Conservation (phyloP, 2,797 vertebrate species). For the Scarus forsteni region DNA sequence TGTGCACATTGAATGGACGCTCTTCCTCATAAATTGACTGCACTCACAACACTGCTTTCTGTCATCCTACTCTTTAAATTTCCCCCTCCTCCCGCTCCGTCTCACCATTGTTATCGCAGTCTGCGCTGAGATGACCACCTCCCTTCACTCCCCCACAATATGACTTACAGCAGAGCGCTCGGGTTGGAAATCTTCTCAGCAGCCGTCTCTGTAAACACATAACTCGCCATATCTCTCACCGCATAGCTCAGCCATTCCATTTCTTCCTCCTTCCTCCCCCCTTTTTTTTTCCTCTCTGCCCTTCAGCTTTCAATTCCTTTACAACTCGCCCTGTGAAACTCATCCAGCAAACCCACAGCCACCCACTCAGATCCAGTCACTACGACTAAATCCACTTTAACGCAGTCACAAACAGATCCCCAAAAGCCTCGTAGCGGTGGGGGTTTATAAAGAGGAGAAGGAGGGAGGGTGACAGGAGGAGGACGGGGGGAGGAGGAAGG, state of each 20-base stretch:
- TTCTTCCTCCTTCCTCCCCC: conserved; percentile 17
- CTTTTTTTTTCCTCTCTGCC: conserved; percentile 28
- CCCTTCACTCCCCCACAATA: conserved; percentile 39
- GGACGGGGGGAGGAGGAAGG: not conserved
- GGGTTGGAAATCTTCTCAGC: conserved; percentile 64
- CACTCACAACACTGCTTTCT: conserved; percentile 40
- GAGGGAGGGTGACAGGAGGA: conserved; percentile 10
- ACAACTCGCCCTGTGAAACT: conserved; percentile 54
- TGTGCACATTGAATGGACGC: conserved; percentile 46
- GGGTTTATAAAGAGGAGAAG: not conserved
- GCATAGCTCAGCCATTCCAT: conserved; percentile 18
- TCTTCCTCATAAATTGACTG: conserved; percentile 42
- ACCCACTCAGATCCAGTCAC: conserved; percentile 59
- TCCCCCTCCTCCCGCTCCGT: conserved; percentile 18
- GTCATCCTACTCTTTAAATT: conserved; percentile 40
- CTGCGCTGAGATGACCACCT: conserved; percentile 48
- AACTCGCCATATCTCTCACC: conserved; percentile 26
- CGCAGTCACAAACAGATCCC: conserved; percentile 52
- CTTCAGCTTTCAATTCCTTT: conserved; percentile 54
- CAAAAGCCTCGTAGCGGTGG: conserved; percentile 16
- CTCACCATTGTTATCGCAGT: conserved; percentile 58
- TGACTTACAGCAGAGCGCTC: conserved; percentile 51
- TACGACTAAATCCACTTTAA: conserved; percentile 64
- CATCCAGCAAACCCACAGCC: conserved; percentile 59
- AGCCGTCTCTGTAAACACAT: conserved; percentile 65